A percentile compares a stretch with the other conserved stretches of the same genome.
Evolutionary conservation across 2,113 vertebrate species (phyloP).

Genomic region (Electrona antarctica): DNA sequence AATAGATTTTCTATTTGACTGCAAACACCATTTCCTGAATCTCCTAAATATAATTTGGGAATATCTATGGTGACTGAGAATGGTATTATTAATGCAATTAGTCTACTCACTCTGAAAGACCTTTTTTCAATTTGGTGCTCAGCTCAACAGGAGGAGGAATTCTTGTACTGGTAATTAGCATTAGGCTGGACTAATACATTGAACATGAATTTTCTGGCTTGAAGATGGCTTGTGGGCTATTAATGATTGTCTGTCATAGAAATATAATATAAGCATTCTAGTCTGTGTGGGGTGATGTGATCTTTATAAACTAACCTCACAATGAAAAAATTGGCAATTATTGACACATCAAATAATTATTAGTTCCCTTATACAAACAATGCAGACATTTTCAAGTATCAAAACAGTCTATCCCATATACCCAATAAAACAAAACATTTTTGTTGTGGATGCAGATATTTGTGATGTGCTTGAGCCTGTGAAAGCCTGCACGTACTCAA

Average conservation of each 20-base stretch:
- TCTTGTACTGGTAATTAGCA: too few species aligned
- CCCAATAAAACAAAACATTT: background rate
- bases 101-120: too few species aligned
- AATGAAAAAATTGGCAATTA: slow-evolving; percentile 18
- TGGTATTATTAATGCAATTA: too few species aligned
- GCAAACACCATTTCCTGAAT: too few species aligned
- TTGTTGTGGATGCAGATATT: slow-evolving; percentile 12
- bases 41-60: too few species aligned
- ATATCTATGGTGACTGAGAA: too few species aligned
- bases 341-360: background rate
- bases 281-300: background rate
- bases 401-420: background rate
- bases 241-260: background rate
- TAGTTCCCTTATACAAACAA: background rate
- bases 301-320: background rate
- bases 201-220: too few species aligned
- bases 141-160: too few species aligned
- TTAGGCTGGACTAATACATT: too few species aligned
- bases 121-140: too few species aligned
- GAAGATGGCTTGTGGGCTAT: background rate
- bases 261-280: background rate
- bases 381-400: background rate
- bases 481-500: slow-evolving; percentile 36
- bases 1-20: too few species aligned
- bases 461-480: slow-evolving; percentile 17